Conservation (phyloP, 2,888 invertebrate species). For the Entomobrya proxima region DNA sequence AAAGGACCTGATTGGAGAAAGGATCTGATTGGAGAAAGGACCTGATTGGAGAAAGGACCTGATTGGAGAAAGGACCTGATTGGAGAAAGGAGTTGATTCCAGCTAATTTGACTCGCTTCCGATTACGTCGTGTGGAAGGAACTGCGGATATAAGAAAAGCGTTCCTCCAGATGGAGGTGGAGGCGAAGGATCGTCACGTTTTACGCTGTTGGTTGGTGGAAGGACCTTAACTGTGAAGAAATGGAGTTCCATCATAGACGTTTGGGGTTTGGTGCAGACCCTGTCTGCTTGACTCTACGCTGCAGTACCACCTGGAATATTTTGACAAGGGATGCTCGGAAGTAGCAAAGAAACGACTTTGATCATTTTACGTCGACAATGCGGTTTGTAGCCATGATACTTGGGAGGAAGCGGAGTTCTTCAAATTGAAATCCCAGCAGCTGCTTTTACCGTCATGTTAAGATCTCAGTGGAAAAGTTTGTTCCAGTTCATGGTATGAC, state of each 20-base stretch:
- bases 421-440: not conserved
- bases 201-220: not conserved
- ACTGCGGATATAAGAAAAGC: slow-evolving; percentile 76
- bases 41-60: too few species aligned
- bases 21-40: too few species aligned
- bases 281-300: not conserved
- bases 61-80: too few species aligned
- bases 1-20: too few species aligned
- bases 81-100: slow-evolving; percentile 73
- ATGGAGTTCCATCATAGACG: not conserved
- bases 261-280: slow-evolving; percentile 3
- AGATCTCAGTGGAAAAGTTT: not conserved
- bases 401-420: not conserved
- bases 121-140: slow-evolving; percentile 66
- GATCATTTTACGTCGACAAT: slow-evolving; percentile 15
- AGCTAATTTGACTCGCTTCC: slow-evolving; percentile 48
- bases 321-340: not conserved
- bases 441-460: not conserved
- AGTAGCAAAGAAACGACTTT: not conserved
- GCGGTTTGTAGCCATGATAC: not conserved
- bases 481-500: not conserved
- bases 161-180: slow-evolving; percentile 76
- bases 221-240: not conserved
- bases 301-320: not conserved
- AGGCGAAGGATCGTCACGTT: not conserved